Evolutionary conservation across 2,797 vertebrate species (phyloP), one percentile per base, ranked within the genome.

Genomic region (Uromys caudimaculatus): DNA sequence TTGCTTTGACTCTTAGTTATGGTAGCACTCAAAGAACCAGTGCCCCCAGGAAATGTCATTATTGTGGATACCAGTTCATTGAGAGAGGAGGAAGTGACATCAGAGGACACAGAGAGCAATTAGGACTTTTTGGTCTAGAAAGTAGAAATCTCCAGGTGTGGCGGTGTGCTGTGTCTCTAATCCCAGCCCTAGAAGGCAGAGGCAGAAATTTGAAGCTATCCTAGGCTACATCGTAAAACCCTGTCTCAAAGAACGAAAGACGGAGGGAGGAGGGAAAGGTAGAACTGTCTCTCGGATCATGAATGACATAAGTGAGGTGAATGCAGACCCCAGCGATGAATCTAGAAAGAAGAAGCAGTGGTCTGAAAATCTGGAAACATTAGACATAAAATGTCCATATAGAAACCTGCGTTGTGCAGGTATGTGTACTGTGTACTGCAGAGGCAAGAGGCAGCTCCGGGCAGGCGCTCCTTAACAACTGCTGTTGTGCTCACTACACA

Each of bases 41-140:
- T 97, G 97, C 97, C 75, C 96, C 95, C 81, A 87, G 89, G 97
- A 97, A 97, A 97, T 97, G 94, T 96, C 95, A 95, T 97, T 97
- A 96, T 97, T 97, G 90, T 91, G 96, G 95, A 97, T 96, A 93
- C 90, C 81, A 97, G 95, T 96, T 95, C 95, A 95, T 97, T 96
- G 97, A 97, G 97, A 98, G 96, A 97, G 97, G 56, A 98, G 96
- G 97, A 98, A 98, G 96, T 97, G 98, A 98, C 98, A 97, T 97
- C 98, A 98, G 95, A 97, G 97, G 91, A 95, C 83, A 96, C 93
- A 96, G 29, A 93, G 82, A 96, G 95, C 93, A 89, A 96, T 96
- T 92, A 92, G 64, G 60, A 90, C 77, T 83, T 89, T 76, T 69
- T 54, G 90, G 58, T 75, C 75, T 86, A 47, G 64, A 71, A 64